These are phyloP conservation scores for Megalops cyprinoides DNA, from an alignment of 2,797 vertebrate species.

Conservation along the genomic window DNA sequence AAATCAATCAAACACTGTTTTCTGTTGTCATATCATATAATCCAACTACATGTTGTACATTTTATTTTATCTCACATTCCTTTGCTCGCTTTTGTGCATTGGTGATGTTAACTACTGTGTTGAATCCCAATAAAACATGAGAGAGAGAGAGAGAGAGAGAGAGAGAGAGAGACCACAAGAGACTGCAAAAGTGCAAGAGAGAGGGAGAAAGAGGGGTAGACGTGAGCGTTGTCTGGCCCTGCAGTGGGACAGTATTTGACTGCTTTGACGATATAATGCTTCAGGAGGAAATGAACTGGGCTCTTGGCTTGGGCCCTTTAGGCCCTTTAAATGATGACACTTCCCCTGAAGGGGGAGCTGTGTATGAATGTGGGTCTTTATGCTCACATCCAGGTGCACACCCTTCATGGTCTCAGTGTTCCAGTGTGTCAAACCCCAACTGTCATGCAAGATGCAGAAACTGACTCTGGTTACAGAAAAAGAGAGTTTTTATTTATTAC, in stretches of 20 bases:
- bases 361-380: slow-evolving; percentile 77
- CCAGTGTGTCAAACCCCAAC: slow-evolving; percentile 66
- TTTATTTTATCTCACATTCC: no score
- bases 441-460: slow-evolving; percentile 53
- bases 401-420: slow-evolving; percentile 54
- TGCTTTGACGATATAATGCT: slow-evolving; percentile 72
- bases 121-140: no score
- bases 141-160: slow-evolving; percentile 7
- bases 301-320: slow-evolving; percentile 69
- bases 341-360: slow-evolving; percentile 65
- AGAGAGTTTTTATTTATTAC: slow-evolving; percentile 42
- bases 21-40: no score
- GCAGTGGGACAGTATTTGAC: no score
- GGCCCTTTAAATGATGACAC: slow-evolving; percentile 63
- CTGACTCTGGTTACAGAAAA: slow-evolving; percentile 57
- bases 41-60: no score
- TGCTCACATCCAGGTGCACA: slow-evolving; percentile 76
- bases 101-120: no score
- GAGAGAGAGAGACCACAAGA: background rate
- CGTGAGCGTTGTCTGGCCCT: slow-evolving; percentile 73
- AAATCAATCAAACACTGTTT: no score
- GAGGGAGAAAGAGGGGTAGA: slow-evolving; percentile 27
- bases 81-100: no score
- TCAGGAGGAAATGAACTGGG: slow-evolving; percentile 69
- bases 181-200: background rate